Evolutionary conservation across 2,113 vertebrate species (phyloP).

Genomic region (Pomatostomus ruficeps): DNA sequence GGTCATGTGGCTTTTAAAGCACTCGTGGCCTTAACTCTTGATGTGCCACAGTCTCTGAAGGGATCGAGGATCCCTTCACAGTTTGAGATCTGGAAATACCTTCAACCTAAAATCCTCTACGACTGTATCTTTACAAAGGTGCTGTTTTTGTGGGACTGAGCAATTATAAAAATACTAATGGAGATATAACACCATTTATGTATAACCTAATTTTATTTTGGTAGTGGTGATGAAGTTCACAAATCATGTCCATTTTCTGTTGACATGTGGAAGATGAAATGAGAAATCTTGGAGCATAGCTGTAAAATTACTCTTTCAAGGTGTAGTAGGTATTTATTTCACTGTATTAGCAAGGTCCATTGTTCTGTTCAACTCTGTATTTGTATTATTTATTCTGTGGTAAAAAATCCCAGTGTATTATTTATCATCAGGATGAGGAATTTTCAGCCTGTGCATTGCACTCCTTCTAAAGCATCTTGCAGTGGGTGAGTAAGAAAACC

Average conservation of each 20-base stretch:
- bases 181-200: background rate
- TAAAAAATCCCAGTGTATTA: background rate
- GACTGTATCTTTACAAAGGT: background rate
- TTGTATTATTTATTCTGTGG: background rate
- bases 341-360: background rate
- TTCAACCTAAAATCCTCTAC: background rate
- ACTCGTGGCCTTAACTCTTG: background rate
- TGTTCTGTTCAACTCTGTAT: background rate
- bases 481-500: background rate
- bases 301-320: background rate
- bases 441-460: background rate
- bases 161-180: background rate
- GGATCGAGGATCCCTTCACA: background rate
- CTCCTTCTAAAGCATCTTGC: background rate
- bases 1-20: background rate
- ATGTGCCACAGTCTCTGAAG: background rate
- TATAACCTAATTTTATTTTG: background rate
- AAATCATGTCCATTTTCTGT: background rate
- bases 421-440: background rate
- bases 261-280: background rate
- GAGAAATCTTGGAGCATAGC: background rate
- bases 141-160: background rate
- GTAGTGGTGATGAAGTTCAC: background rate
- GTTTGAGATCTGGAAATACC: background rate
- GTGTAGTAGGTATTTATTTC: background rate